Base-by-base conservation (phyloP, 1,140 invertebrate genomes). In the Lethocerus indicus region DNA sequence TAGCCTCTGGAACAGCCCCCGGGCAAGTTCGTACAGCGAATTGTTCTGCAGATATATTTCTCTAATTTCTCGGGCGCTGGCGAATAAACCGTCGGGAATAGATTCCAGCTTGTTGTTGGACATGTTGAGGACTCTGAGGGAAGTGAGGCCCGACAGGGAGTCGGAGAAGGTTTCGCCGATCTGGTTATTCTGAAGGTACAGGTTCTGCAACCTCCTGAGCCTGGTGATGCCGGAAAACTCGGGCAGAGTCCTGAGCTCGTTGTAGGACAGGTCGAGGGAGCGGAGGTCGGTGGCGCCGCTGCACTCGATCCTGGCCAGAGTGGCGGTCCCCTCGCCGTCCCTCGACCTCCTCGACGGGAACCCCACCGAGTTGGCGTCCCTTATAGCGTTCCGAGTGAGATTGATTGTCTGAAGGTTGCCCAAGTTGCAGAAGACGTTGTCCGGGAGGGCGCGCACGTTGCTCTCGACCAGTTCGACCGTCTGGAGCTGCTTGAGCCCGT, bases 41-140 rank as follows among this genome's bases (percentile, higher is more conserved):
- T 89, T 89, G 61, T 82, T 75, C 55, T 86, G 80, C 53, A 88
- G 65, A 62, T 88, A 79, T 18, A 90, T 78, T 67, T 89, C 84
- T n/a, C 79, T 70, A 12, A 90, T 65, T 58, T 87, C 81, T 54
- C 76, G 72, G 28, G 76, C 79, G 52, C 78, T 77, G 7, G 76
- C 75, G 59, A 91, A 90, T 25, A 91, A 58, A 1, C 76, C 76
- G 56, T 84, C 78, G 0, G 86, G 86, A 58, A 91, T 59, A 0
- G 74, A 74, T 49, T 77, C 74, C 56, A 93, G 64, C 46, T 75
- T 74, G 61, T 92, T 92, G 60, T 81, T 76, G 41, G 85, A 87
- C 62, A 88, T 71, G 67, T 93, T 89, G 18, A 93, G 71, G 20
- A 84, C 74, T 53, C 79, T 71, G 53, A 92, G 65, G 24, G 78